phyloP scores from a whole-genome alignment of 2,113 vertebrate genomes.

The Datnioides undecimradiatus region DNA sequence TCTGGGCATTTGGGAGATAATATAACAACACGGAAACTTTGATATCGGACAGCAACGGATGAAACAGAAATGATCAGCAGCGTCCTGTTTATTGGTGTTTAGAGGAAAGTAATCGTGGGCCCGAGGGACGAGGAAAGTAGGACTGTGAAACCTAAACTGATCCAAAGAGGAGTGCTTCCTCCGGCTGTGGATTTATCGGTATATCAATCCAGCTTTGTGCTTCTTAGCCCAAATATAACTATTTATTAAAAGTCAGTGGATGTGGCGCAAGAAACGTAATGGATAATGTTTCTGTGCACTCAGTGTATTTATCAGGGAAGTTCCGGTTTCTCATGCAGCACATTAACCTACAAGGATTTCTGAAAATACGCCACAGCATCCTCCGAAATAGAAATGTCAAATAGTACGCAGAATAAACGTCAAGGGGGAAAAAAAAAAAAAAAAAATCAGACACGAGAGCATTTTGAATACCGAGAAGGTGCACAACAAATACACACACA shows the following conservation, averaged over 20 bases:
- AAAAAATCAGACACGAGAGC: not conserved
- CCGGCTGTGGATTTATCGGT: not conserved
- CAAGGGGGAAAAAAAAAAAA: slow-evolving; percentile 1
- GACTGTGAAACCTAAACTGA: slow-evolving; percentile 7
- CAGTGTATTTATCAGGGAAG: not conserved
- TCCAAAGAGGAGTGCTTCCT: slow-evolving; percentile 6
- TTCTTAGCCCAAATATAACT: slow-evolving; percentile 3
- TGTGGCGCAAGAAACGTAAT: not conserved
- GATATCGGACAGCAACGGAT: slow-evolving; percentile 32
- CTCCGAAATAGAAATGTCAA: not conserved
- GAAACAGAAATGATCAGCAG: slow-evolving; percentile 25
- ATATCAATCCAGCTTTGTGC: not conserved
- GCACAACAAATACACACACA: no score
- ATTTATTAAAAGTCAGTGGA: not conserved
- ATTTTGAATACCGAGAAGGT: not conserved
- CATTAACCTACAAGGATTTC: not conserved
- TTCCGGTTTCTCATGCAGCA: not conserved
- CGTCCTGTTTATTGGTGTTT: slow-evolving; percentile 22
- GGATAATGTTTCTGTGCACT: not conserved
- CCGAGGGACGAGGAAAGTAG: slow-evolving; percentile 10
- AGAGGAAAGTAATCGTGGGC: slow-evolving; percentile 22
- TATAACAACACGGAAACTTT: slow-evolving; percentile 38
- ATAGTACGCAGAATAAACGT: no score
- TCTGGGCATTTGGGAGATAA: slow-evolving; percentile 41
- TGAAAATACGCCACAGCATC: not conserved